These are phyloP conservation scores for Acomys russatus DNA, from an alignment of 2,797 vertebrate species.

Conservation along the genomic window DNA sequence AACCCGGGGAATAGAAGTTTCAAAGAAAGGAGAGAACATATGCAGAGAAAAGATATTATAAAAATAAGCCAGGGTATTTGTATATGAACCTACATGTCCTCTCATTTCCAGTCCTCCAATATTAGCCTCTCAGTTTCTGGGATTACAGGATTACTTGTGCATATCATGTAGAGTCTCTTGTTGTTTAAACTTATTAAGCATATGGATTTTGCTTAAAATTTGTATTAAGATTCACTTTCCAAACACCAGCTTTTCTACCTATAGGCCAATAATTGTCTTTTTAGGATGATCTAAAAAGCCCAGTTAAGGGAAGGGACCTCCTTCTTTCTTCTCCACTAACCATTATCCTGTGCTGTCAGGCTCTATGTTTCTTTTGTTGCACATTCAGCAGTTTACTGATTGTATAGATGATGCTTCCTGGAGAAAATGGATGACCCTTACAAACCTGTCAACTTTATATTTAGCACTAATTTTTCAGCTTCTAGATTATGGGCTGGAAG, in stretches of 20 bases:
- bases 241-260: background rate
- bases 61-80: background rate
- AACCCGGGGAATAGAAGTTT: background rate
- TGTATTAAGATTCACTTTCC: background rate
- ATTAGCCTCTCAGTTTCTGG: background rate
- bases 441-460: background rate
- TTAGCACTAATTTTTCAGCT: background rate
- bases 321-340: background rate
- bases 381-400: background rate
- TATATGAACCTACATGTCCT: background rate
- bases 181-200: constrained; percentile 9
- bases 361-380: background rate
- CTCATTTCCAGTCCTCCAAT: background rate
- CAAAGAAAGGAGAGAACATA: background rate
- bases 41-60: background rate
- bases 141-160: background rate
- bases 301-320: background rate
- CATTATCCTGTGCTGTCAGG: background rate
- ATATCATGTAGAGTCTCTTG: background rate
- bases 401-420: background rate
- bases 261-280: background rate
- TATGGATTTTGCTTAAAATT: constrained; percentile 10
- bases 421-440: background rate
- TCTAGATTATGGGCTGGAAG: background rate
- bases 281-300: background rate